Base-by-base conservation (phyloP, 2,888 invertebrate genomes). In the Dasysyrphus albostriatus region DNA sequence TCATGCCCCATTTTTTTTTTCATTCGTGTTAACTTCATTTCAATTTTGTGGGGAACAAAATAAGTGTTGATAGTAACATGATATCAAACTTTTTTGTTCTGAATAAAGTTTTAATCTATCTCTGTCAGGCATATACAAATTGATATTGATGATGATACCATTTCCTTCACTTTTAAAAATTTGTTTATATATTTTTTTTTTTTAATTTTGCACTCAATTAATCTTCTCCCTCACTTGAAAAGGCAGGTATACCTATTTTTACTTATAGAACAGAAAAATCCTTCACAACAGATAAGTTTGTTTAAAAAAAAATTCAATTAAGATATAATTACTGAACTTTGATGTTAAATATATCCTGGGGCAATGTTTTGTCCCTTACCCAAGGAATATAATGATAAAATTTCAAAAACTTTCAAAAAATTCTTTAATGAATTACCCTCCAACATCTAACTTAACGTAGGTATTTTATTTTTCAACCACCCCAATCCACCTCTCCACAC, bases 271-370 rank as follows among this genome's bases (percentile, higher is more conserved):
- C 75, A 77, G 42, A 56, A 77, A 77, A 49, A 58, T 39, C 34
- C 2, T 10, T 39, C 59, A 9, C 42, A 44, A 29, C 42, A 67
- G 9, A 14, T 2, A 34, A 24, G 19, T 39, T 61, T 3, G 6
- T 37, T 34, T 32, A 49, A 34, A 67, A 76, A 75, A 74, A 16
- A 67, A 81, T 85, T 78, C 74, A 82, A 69, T 87, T 82, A 70
- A 65, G 58, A 78, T 74, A 82, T 87, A 82, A 87, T 78, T 78
- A 87, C 87, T 78, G 75, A 87, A 87, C 87, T 82, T 85, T 87
- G 76, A 85, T 82, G 75, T 59, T 87, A 78, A 74, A 72, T 75
- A 72, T 70, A 73, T 75, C 69, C 82, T 44, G 34, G 69, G 78
- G 81, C 56, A 78, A 70, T 65, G 63, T 34, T 76, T 67, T 61